phyloP scores from a whole-genome alignment of 1,140 invertebrate species.

The Sipha flava region DNA sequence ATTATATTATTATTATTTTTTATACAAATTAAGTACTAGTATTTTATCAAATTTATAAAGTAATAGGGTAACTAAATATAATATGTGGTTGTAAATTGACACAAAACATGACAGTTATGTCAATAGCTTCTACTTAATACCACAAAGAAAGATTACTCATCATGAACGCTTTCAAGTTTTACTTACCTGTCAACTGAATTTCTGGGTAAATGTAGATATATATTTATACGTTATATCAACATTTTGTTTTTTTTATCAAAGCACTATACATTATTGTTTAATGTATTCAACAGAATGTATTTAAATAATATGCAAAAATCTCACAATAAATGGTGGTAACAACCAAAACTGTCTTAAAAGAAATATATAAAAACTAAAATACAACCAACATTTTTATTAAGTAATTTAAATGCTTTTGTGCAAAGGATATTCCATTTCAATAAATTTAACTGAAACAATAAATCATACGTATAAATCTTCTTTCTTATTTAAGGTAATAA shows the following conservation, averaged over 20 bases:
- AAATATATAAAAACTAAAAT: not conserved
- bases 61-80: not conserved
- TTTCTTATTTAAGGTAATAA: no score
- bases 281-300: not conserved
- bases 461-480: no score
- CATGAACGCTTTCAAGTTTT: not conserved
- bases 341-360: no score
- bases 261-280: not conserved
- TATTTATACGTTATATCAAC: not conserved
- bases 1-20: no score
- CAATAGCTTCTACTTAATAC: not conserved
- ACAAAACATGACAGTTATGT: not conserved
- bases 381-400: no score
- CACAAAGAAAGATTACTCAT: not conserved
- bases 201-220: not conserved
- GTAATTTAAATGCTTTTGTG: no score
- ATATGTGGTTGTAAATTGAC: not conserved
- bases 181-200: not conserved
- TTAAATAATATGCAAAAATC: not conserved
- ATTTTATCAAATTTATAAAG: no score
- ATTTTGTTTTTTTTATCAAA: not conserved
- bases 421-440: no score
- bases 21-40: not conserved
- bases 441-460: no score
- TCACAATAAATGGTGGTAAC: not conserved